Base-by-base conservation (phyloP, 2,888 invertebrate species). In the Pandemis cinnamomeana region DNA sequence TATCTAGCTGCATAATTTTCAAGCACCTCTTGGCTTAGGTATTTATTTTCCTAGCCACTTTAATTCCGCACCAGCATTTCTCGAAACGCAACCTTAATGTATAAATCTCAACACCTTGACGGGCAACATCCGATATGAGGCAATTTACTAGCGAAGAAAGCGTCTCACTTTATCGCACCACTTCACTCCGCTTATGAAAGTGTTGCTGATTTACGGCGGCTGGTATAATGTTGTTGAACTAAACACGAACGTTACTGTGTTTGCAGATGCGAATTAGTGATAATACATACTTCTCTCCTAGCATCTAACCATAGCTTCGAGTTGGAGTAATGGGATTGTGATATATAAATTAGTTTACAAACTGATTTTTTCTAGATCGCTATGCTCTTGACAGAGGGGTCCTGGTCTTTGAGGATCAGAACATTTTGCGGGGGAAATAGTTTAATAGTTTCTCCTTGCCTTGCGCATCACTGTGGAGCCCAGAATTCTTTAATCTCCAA, bases 161-260 rank as follows among this genome's bases (percentile, higher is more conserved):
- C 72, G 73, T 71, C 70, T 77, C 72, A 75, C 72, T 73, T 76
- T 78, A 78, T 78, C 78, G 74, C 70, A 41, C 69, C 74, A 70
- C 75, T 77, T 76, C 69, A 75, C 71, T 75, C 71, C 71, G 72
- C 72, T 78, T 78, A 77, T 78, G 77, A 76, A 77, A 75, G 66
- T 75, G 77, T 75, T 78, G 71, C 70, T 82, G 80, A 82, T 82
- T 82, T 82, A 82, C 73, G 80, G 71, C 71, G 76, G 80, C 67
- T 76, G 61, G 71, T 70, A 72, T 81, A 81, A 82, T 80, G 81
- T 80, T 81, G 78, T 82, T 81, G 69, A 64, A 60, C 64, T 66
- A 51, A 73, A 70, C 69, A 73, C 69, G 72, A 68, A 72, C 58
- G 46, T 69, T 72, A 67, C n/a, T 61, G 58, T 69, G 66, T 70